phyloP scores from a whole-genome alignment of 2,888 invertebrate genomes.

The Drosophila mulleri region DNA sequence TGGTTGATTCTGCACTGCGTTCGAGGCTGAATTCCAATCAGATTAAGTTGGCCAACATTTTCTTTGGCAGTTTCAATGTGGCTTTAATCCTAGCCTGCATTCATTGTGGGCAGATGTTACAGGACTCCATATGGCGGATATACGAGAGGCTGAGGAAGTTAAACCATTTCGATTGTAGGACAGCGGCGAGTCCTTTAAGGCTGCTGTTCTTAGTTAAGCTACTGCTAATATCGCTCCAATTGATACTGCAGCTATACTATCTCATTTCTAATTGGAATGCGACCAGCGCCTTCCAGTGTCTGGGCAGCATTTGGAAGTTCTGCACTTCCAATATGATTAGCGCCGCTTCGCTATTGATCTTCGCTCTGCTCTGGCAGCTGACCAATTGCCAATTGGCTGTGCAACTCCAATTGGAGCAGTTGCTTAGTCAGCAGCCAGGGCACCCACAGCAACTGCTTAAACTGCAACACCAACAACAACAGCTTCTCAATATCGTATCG shows the following conservation, averaged over 20 bases:
- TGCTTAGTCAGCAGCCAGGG: neutral
- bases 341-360: constrained; percentile 8
- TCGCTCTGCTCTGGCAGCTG: constrained; percentile 4
- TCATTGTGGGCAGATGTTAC: neutral
- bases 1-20: neutral
- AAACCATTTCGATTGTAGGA: neutral
- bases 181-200: neutral
- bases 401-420: neutral
- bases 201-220: neutral
- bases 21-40: neutral
- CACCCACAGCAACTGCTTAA: neutral
- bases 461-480: constrained; percentile 5
- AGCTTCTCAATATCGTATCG: neutral
- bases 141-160: neutral
- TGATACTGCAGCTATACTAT: neutral
- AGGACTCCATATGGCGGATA: neutral
- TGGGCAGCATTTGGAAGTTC: constrained; percentile 7
- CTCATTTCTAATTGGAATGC: neutral
- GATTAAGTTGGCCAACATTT: neutral
- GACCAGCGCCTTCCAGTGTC: neutral
- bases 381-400: neutral
- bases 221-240: neutral
- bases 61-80: neutral
- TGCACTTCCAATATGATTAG: neutral
- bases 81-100: neutral